Base-by-base conservation (phyloP, 2,113 vertebrate genomes). In the Bettongia penicillata region DNA sequence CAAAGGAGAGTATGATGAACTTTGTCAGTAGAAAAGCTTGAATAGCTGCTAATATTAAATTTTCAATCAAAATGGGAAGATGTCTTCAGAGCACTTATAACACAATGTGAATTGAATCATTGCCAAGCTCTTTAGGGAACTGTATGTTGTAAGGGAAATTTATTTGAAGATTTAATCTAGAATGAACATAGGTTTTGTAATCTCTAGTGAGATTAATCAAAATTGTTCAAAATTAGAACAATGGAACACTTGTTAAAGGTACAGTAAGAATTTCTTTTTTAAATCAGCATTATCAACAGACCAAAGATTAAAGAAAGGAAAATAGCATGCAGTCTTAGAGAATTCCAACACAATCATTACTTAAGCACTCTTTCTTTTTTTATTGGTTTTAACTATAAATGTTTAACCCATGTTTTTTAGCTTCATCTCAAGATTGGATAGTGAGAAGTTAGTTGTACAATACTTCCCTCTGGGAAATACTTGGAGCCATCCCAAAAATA, bases 361-460 rank as follows among this genome's bases (percentile, higher is more conserved):
- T 92, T 51, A 28, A 77, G 68, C 0, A 68, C 1, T 57, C 2
- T 23, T 11, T 68, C 22, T 3, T 5, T 55, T 55, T 95, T 94
- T 91, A 49, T 14, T 2, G 55, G 61, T 12, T 12, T 37, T 91
- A 90, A 89, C 28, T 93, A 16, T 28, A 28, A 91, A 61, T 92
- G n/a, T 92, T 31, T 96, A 55, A 61, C 14, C 25, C 94, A 89
- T 91, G 68, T 37, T 49, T 77, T 11, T 47, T 1, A 49, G 3
- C 52, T 25, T 92, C 37, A 93, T 47, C 14, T 77, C 1, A 77
- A 57, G 0, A 23, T 49, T 51, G 19, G 37, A 2, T 16, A 68
- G 84, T 77, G 94, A 95, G 51, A 52, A 93, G 90, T 49, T 68
- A 95, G 53, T 92, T 43, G 68, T 43, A n/a, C 31, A 84, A 28